Base-by-base conservation (phyloP, 2,888 invertebrate species). In the Hanleya hanleyi region DNA sequence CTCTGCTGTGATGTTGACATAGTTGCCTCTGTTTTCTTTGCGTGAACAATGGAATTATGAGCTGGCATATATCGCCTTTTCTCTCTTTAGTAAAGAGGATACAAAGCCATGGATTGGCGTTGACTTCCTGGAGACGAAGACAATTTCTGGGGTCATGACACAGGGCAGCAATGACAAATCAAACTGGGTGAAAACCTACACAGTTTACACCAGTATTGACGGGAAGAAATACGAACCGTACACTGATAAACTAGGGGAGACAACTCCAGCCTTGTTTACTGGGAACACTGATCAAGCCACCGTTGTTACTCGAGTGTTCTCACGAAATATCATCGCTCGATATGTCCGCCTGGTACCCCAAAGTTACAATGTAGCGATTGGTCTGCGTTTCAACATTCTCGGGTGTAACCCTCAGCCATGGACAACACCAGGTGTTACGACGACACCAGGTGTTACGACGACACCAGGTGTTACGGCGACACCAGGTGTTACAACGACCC, bases 101-200 rank as follows among this genome's bases (percentile, higher is more conserved):
- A 76, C 73, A 7, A 69, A 74, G 12, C 83, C 81, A 26, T 86
- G 83, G 84, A 83, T 86, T 26, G 82, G 84, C 67, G 81, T 86
- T 7, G 80, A 84, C 71, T 82, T 86, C 70, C 61, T 72, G 57
- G 73, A 80, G 15, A 79, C 82, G 4, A 85, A 83, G 57, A 76
- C 85, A 7, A 66, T 86, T 29, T 82, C 82, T 62, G 86, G 86
- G 49, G 74, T 86, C 12, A 65, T 82, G 18, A 86, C 85, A 6
- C 84, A 85, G 64, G 86, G 85, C 12, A 81, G 81, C 66, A 79
- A 78, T 36, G 74, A 77, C 22, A 64, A 70, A 1, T 70, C 77
- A 9, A 75, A 78, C 35, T 85, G 83, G 84, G 80, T 84, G 6
- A 80, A 79, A 51, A 69, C 77, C 12, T 86, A 82, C 74, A 74